These are phyloP conservation scores for Martes martes DNA, from an alignment of 2,113 vertebrate genomes.

Conservation along the genomic window DNA sequence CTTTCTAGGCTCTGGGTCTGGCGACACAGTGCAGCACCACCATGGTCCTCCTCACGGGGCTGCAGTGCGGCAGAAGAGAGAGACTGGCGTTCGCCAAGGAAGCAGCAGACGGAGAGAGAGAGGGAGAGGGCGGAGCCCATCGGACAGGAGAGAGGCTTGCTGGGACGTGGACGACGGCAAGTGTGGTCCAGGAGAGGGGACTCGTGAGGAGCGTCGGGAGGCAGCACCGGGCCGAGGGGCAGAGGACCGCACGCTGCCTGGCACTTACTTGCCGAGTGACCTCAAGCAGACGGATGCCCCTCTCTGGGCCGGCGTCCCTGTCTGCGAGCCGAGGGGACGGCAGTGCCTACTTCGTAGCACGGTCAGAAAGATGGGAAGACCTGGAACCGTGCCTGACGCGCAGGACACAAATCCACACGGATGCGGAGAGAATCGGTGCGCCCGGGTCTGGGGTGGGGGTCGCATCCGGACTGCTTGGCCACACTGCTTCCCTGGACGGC, in stretches of 20 bases:
- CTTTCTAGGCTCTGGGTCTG: not conserved
- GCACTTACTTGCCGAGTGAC: not conserved
- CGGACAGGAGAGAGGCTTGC: not conserved
- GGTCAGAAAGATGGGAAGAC: not conserved
- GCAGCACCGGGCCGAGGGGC: rapidly evolving
- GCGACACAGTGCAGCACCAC: not conserved
- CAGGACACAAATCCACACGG: rapidly evolving
- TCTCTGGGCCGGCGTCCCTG: not conserved
- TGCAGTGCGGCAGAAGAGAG: not conserved
- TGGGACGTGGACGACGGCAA: rapidly evolving
- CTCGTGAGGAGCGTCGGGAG: rapidly evolving
- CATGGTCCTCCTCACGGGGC: not conserved
- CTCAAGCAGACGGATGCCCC: not conserved
- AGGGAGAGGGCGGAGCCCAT: not conserved
- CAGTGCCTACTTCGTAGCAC: no score
- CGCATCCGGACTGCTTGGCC: not conserved
- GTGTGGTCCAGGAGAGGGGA: not conserved
- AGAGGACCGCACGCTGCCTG: rapidly evolving
- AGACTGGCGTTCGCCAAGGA: not conserved
- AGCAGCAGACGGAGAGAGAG: not conserved
- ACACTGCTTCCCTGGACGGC: not conserved
- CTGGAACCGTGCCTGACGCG: rapidly evolving
- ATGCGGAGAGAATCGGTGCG: rapidly evolving
- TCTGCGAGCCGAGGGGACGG: rapidly evolving
- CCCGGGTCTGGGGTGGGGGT: rapidly evolving